Evolutionary conservation across 2,888 invertebrate species (phyloP), one percentile per base, ranked within the genome.

Genomic region (Heliconius cydno): DNA sequence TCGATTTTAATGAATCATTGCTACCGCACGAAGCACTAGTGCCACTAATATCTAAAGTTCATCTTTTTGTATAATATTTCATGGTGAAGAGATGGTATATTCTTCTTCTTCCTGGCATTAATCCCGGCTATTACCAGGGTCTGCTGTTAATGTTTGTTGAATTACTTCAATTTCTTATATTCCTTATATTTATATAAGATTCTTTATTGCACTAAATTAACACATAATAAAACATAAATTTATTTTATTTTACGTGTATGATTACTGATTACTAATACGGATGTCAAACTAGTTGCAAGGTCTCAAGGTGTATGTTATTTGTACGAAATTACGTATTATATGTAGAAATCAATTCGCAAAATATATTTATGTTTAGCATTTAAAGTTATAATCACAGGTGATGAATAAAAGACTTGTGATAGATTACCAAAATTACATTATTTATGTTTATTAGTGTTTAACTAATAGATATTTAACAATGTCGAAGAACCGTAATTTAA

Each of bases 231-330:
- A n/a, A n/a, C n/a, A n/a, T 25, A 15, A 25, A 70, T 70, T 13
- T 70, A 15, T 41, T 41, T 41, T 70, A 70, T 41, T 7, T 70
- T 41, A 25, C 38, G 38, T 25, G n/a, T 70, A 41, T 6, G n/a
- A n/a, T 13, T 41, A 52, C 6, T 52, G 22, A 41, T 41, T 70
- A 41, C 25, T 70, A 70, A 70, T 41, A 41, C 70, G 70, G 70
- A 70, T 70, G 25, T 70, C 15, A 41, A 70, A 41, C 70, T 70
- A 25, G 70, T 19, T n/a, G 25, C 68, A 68, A 68, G 38, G 68
- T n/a, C 38, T 38, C 38, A 41, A 13, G n/a, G n/a, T 68, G 4
- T 0, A n/a, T 68, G 12, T 5, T 68, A 38, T 68, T 10, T 22
- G 30, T 12, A 13, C 13, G 68, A n/a, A 22, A 38, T n/a, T 13